These are phyloP conservation scores for Numenius phaeopus DNA, from an alignment of 2,797 vertebrate genomes.

Conservation along the genomic window DNA sequence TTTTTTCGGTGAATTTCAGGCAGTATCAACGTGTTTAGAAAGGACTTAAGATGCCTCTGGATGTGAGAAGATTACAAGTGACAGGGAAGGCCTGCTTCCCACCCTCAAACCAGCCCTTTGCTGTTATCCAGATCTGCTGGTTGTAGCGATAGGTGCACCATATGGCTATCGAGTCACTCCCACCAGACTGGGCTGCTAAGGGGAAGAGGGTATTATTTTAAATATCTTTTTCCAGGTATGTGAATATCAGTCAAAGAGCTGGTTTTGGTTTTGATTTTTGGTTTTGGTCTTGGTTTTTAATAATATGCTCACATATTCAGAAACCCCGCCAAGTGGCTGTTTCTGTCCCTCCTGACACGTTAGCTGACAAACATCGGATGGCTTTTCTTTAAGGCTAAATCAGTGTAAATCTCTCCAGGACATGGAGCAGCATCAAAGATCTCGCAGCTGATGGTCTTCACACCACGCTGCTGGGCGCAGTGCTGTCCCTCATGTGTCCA, in stretches of 20 bases:
- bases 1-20: conserved; percentile 67
- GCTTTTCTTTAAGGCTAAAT: neutral
- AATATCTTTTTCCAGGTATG: neutral
- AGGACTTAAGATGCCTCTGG: conserved; percentile 56
- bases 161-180: neutral
- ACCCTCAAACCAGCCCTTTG: neutral
- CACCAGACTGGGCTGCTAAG: neutral
- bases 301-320: neutral
- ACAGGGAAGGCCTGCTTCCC: conserved; percentile 20
- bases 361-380: neutral
- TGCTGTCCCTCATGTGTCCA: neutral
- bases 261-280: neutral
- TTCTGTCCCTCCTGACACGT: neutral
- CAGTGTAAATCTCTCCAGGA: neutral
- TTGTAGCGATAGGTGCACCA: neutral
- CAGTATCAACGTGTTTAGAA: conserved; percentile 55
- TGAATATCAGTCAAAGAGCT: neutral
- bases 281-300: neutral
- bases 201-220: neutral
- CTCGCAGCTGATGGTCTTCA: neutral
- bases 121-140: neutral
- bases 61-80: conserved; percentile 59
- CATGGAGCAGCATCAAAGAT: neutral
- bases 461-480: neutral
- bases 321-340: neutral